Evolutionary conservation across 1,140 invertebrate species (phyloP).

Genomic region (Ridgeia piscesae): DNA sequence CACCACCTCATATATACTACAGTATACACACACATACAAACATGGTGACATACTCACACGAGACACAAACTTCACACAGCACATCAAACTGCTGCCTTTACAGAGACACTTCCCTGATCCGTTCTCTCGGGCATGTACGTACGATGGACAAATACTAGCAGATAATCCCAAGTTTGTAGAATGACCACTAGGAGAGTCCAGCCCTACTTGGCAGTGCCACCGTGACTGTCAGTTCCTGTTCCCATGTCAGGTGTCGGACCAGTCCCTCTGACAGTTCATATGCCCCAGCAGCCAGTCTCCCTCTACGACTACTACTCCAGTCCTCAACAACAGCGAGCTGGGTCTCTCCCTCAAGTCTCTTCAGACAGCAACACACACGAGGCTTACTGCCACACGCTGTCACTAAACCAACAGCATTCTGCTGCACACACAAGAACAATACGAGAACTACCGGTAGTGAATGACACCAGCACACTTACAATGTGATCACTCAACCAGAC

Average conservation of each 20-base stretch:
- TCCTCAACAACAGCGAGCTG: not conserved
- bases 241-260: not conserved
- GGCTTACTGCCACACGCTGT: not conserved
- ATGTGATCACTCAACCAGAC: not conserved
- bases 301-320: not conserved
- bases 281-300: not conserved
- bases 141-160: not conserved
- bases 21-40: not conserved
- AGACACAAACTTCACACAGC: not conserved
- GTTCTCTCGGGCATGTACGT: not conserved
- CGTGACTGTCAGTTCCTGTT: not conserved
- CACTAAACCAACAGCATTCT: not conserved
- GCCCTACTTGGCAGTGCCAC: not conserved
- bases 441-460: not conserved
- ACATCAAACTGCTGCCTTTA: not conserved
- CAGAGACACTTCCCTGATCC: not conserved
- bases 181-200: not conserved
- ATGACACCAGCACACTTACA: not conserved
- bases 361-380: not conserved
- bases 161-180: not conserved
- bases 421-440: not conserved
- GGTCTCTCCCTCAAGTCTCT: not conserved
- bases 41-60: not conserved
- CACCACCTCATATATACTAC: not conserved
- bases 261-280: not conserved